phyloP scores from a whole-genome alignment of 2,888 invertebrate genomes.

The Phengaris arion region DNA sequence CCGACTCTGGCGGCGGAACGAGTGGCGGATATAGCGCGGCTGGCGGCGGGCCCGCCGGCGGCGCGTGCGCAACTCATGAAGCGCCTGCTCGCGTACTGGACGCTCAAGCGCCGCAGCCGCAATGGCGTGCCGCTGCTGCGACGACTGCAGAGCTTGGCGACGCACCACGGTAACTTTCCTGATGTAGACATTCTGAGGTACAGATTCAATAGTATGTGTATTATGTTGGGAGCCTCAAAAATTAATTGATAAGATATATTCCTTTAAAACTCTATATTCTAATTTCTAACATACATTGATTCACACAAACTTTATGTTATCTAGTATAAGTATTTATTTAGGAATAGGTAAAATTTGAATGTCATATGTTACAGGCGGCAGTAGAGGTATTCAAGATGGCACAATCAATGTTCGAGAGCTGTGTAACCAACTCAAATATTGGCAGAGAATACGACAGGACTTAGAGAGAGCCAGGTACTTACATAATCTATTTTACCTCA shows the following conservation, averaged over 20 bases:
- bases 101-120: constrained; percentile 94
- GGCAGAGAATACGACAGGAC: constrained; percentile 96
- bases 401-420: constrained; percentile 85
- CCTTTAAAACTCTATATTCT: too few species aligned
- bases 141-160: constrained; percentile 68
- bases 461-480: constrained; percentile 89
- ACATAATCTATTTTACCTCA: not conserved
- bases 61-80: constrained; percentile 93
- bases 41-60: constrained; percentile 82
- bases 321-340: too few species aligned
- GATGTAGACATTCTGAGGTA: not conserved
- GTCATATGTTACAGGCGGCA: constrained; percentile 50
- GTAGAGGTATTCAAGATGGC: constrained; percentile 80
- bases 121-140: constrained; percentile 97
- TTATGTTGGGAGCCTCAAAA: too few species aligned
- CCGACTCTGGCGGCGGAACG: constrained; percentile 95
- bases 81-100: constrained; percentile 97
- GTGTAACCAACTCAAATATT: constrained; percentile 93
- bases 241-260: too few species aligned
- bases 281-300: too few species aligned
- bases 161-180: constrained; percentile 50
- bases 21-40: constrained; percentile 90
- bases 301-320: too few species aligned
- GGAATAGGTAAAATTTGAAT: not conserved
- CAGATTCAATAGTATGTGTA: too few species aligned